A percentile compares a stretch with the other conserved stretches of the same genome.
These are phyloP conservation scores for Anneissia japonica DNA, from an alignment of 35 echinoderm and acorn worm species.

Conservation along the genomic window DNA sequence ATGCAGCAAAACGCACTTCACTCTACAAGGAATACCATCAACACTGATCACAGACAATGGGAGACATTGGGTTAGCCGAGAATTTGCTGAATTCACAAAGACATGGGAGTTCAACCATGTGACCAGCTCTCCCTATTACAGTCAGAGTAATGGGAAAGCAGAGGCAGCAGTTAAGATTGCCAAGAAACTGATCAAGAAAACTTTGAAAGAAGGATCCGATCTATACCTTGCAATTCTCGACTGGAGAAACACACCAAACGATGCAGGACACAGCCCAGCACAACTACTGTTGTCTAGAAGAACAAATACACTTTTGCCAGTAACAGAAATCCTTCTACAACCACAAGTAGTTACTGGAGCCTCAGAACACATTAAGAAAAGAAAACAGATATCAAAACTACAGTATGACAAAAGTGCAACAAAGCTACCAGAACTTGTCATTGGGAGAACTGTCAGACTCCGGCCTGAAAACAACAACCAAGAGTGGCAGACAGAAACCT, in stretches of 20 bases:
- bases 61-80: conserved; percentile 33
- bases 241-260: conserved; percentile 61
- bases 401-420: conserved; percentile 64
- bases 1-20: conserved; percentile 23
- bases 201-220: conserved; percentile 36
- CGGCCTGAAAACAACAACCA: conserved; percentile 28
- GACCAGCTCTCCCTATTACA: conserved; percentile 22
- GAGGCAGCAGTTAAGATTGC: conserved; percentile 48
- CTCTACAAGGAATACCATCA: conserved; percentile 45
- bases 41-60: conserved; percentile 53
- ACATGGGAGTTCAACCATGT: conserved; percentile 1
- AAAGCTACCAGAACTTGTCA: conserved; percentile 54
- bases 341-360: conserved; percentile 41
- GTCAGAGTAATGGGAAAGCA: conserved; percentile 13
- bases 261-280: conserved; percentile 39
- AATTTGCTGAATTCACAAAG: conserved; percentile 13
- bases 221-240: conserved; percentile 51
- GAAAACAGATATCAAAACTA: conserved; percentile 56
- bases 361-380: conserved; percentile 44
- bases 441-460: conserved; percentile 43
- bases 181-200: conserved; percentile 59
- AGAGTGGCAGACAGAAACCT: conserved; percentile 17
- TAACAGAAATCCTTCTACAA: conserved; percentile 46
- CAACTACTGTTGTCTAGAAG: conserved; percentile 61
- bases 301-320: conserved; percentile 42